phyloP scores from a whole-genome alignment of 2,797 vertebrate genomes.

The Mus caroli region DNA sequence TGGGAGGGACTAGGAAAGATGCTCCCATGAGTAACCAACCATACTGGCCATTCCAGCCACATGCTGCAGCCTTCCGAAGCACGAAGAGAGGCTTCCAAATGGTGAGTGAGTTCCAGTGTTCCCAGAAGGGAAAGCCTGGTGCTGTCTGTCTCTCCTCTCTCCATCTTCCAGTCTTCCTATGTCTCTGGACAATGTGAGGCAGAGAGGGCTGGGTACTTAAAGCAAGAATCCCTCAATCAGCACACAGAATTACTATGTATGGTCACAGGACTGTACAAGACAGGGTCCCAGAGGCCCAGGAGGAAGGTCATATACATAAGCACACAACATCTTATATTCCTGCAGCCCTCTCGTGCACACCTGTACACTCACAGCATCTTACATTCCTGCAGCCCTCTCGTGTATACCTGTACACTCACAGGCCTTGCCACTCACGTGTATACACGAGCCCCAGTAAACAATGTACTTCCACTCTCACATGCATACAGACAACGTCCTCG shows the following conservation, averaged over 20 bases:
- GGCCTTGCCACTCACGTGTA: not conserved
- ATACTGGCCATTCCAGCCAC: not conserved
- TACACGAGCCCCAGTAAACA: not conserved
- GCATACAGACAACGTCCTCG: not conserved
- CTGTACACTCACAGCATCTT: not conserved
- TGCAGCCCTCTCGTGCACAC: not conserved
- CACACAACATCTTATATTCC: not conserved
- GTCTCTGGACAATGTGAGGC: not conserved
- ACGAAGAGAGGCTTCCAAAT: not conserved
- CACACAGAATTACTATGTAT: fast-evolving
- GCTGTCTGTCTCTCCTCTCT: not conserved
- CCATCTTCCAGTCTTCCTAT: not conserved
- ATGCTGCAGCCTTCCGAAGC: not conserved
- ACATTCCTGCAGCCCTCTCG: too few relatives aligned
- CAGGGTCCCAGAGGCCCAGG: not conserved
- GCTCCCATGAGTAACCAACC: not conserved
- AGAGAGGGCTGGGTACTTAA: not conserved
- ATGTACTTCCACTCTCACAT: not conserved
- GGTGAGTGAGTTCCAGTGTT: not conserved
- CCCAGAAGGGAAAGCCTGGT: fast-evolving
- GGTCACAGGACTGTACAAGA: not conserved
- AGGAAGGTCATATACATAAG: not conserved
- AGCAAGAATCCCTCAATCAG: not conserved
- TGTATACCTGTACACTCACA: not conserved
- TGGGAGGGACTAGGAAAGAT: slow-evolving; percentile 71